A percentile compares a stretch with the other conserved stretches of the same genome.
phyloP scores from a whole-genome alignment of 1,140 invertebrate genomes.

The Colletes latitarsis region DNA sequence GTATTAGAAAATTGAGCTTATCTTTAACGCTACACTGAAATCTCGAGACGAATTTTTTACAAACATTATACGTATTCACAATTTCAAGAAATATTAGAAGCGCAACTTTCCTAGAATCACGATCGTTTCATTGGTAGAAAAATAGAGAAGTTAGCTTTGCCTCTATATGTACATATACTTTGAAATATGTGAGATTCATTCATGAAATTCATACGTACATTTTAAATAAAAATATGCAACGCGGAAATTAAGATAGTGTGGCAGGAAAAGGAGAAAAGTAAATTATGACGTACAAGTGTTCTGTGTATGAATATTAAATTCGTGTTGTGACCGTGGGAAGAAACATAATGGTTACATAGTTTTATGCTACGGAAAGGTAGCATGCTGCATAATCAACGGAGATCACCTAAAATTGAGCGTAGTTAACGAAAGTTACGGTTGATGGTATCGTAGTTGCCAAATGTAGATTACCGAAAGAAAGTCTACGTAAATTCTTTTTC shows the following conservation, averaged over 20 bases:
- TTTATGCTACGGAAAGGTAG: slow-evolving; percentile 46
- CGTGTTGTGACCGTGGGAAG: background rate
- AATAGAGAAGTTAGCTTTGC: slow-evolving; percentile 7
- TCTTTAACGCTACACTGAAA: no score
- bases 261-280: no score
- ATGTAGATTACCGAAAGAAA: slow-evolving; percentile 51
- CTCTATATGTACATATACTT: background rate
- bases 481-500: slow-evolving; percentile 59
- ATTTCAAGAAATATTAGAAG: background rate
- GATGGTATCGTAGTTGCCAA: slow-evolving; percentile 60
- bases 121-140: background rate
- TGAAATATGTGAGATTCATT: background rate
- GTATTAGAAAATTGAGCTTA: no score
- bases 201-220: background rate
- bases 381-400: slow-evolving; percentile 47
- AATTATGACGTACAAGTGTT: background rate
- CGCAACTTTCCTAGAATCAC: background rate
- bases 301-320: background rate
- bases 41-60: no score
- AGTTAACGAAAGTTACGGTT: slow-evolving; percentile 58
- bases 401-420: slow-evolving; percentile 32
- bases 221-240: slow-evolving; percentile 7
- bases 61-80: no score
- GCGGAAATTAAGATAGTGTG: slow-evolving; percentile 7
- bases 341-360: background rate